Conservation (phyloP, 2,113 vertebrate species). For the Trematomus loennbergii region DNA sequence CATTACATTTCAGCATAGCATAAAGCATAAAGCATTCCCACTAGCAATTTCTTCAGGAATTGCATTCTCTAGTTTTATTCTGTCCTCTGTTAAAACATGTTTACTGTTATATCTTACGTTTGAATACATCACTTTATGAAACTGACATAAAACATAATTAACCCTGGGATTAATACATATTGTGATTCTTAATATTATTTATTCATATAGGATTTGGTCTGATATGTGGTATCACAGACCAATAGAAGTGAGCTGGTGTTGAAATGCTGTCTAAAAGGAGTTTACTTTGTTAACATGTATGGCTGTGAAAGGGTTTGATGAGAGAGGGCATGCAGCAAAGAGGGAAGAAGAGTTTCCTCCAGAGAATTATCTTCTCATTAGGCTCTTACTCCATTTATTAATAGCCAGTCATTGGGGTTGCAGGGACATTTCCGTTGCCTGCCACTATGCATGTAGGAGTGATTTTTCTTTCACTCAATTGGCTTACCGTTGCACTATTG, state of each 20-base stretch:
- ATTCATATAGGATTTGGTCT: not conserved
- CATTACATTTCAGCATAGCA: too few relatives aligned
- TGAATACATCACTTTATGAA: too few relatives aligned
- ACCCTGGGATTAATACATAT: too few relatives aligned
- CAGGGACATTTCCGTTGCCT: conserved; percentile 77
- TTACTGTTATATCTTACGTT: too few relatives aligned
- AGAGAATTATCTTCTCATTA: conserved; percentile 80
- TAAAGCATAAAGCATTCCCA: too few relatives aligned
- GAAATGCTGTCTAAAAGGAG: conserved; percentile 39
- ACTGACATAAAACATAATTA: too few relatives aligned
- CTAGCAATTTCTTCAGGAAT: too few relatives aligned
- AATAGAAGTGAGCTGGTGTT: not conserved
- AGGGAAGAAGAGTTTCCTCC: conserved; percentile 70
- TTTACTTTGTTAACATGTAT: conserved; percentile 64
- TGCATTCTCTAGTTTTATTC: too few relatives aligned
- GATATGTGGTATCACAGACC: not conserved
- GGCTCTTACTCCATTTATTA: conserved; percentile 81
- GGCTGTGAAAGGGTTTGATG: conserved; percentile 52
- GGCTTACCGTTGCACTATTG: conserved; percentile 76
- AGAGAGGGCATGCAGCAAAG: conserved; percentile 42
- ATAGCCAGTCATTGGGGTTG: conserved; percentile 81
- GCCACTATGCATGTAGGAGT: conserved; percentile 79
- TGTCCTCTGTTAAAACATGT: too few relatives aligned
- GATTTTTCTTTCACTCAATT: conserved; percentile 80
- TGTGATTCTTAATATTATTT: too few relatives aligned